Evolutionary conservation across 2,888 invertebrate species (phyloP), one percentile per base, ranked within the genome.

Genomic region (Sylvicola cinctus): DNA sequence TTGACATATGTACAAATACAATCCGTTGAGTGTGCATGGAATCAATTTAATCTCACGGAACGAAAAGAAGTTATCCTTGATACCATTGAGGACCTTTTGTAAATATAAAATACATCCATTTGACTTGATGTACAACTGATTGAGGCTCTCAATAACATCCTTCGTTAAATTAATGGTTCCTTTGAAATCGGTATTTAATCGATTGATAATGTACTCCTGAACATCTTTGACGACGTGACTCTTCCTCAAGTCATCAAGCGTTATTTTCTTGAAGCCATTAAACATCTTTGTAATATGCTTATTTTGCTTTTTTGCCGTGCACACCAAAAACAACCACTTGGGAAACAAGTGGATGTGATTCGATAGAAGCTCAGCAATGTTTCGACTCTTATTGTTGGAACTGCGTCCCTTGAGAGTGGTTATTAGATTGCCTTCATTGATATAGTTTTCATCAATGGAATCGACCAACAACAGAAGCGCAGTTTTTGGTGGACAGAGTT

Each of bases 1-100:
- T 55, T 95, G 91, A 46, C 90, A 90, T 40, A 95, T 65, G 83
- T 93, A 95, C 42, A 95, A 62, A 49, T 91, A 95, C 14, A 95
- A 65, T 0, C 95, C 95, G 51, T 93, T 93, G 16, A 95, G 60
- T 0, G 93, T 95, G 6, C 91, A 88, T 0, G 95, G 93, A 33
- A 95, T 95, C 49, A 93, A 83, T 16, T 83, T 68, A 15, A 95
- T 85, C 51, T 90, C 85, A 0, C 91, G 66, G 23, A 93, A 61
- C 7, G 85, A 84, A 43, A 95, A 87, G 51, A 88, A 91, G 36
- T 79, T 87, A 47, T 91, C 88, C 0, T 84, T 81, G 2, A 93
- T 87, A 0, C 91, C 91, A 45, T 93, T 90, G 31, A 91, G 54
- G 0, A 90, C 76, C 60, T 84, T 81, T 50, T 85, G 84, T 40